Evolutionary conservation across 2,888 invertebrate genomes (phyloP).

Genomic region (Drosophila cracens): DNA sequence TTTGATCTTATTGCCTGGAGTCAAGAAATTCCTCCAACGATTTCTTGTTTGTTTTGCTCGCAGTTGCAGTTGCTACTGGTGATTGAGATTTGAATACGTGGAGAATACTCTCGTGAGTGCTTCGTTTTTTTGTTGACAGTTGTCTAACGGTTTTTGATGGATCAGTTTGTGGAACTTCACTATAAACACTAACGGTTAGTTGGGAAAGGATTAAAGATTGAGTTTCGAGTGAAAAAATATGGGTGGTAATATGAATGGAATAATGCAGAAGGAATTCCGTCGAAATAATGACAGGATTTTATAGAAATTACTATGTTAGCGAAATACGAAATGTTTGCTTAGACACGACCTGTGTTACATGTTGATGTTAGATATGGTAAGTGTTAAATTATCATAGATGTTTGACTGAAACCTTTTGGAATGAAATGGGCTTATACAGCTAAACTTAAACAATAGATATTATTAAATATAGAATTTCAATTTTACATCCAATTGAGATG

Average conservation of each 20-base stretch:
- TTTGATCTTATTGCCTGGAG: slow-evolving; percentile 57
- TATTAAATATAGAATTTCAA: neutral
- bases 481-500: neutral
- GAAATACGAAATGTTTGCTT: neutral
- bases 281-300: slow-evolving; percentile 1
- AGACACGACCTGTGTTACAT: neutral
- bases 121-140: slow-evolving; percentile 64
- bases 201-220: slow-evolving; percentile 14
- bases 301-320: neutral
- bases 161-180: slow-evolving; percentile 65
- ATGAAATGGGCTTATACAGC: too few relatives aligned
- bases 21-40: slow-evolving; percentile 19
- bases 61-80: slow-evolving; percentile 50
- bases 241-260: neutral
- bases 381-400: neutral
- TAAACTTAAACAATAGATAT: neutral
- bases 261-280: neutral
- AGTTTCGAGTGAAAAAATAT: slow-evolving; percentile 1
- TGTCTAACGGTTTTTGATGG: slow-evolving; percentile 64
- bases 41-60: slow-evolving; percentile 18
- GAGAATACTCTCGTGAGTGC: slow-evolving; percentile 22
- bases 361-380: neutral
- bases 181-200: slow-evolving; percentile 26
- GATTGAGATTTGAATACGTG: slow-evolving; percentile 43
- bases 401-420: neutral